Evolutionary conservation across 2,888 invertebrate species (phyloP), one percentile per base, ranked within the genome.

Genomic region (Syrista parreyssii): DNA sequence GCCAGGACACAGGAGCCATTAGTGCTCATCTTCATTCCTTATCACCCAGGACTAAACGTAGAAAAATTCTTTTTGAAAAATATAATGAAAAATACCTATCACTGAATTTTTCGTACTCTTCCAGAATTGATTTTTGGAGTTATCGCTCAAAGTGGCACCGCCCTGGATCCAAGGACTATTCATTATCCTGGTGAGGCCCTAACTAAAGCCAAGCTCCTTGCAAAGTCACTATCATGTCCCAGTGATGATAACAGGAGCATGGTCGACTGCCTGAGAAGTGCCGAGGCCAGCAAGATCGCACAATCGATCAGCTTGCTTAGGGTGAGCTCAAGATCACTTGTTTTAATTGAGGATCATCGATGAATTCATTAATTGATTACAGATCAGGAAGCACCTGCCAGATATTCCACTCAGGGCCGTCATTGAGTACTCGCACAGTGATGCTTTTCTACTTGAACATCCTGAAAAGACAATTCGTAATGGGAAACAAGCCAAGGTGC

Each of bases 41-140:
- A 12, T 86, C 89, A 0, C 84, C 89, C 1, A 36, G 83, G 55
- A 79, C 88, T 0, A 83, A 85, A 85, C 88, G 90, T 89, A 33
- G 4, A 11, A 71, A 32, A 30, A 12, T 31, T 31, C 4, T 33
- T 32, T 9, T 30, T 71, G 3, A 71, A 31, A 55, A 23, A n/a
- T 32, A 71, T 32, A 23, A 15, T 30, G 3, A 15, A 31, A 31
- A 71, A 12, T 31, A 31, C 12, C 23, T 23, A 9, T 55, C 23
- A 55, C 9, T 55, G 23, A 55, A 9, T 23, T 9, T 55, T 23
- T 9, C 0, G 2, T 1, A 55, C 23, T 23, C 9, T 32, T 71
- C 0, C 12, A 89, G 89, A 87, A 6, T 82, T 89, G 1, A 87
- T 89, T 34, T 87, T 88, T 76, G 89, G 87, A 76, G 89, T 84